Base-by-base conservation (phyloP, 1,140 invertebrate species). In the Aphis craccivora region DNA sequence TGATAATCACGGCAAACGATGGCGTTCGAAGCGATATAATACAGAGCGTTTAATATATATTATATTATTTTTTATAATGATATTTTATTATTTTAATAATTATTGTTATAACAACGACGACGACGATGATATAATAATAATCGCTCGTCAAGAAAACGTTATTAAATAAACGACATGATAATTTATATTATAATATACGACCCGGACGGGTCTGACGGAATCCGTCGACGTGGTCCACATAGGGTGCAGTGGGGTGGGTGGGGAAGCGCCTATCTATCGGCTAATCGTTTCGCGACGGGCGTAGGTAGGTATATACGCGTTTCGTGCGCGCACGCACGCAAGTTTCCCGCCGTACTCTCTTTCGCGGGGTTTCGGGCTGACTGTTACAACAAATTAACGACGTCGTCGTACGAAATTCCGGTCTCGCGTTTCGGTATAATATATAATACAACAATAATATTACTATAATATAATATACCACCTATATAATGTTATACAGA, bases 291-390 rank as follows among this genome's bases (percentile, higher is more conserved):
- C 30, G 60, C 60, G 60, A 76, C 60, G 60, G 60, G 30, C 60
- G 60, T 76, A 76, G 60, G 60, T 76, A 76, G 60, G 60, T 76
- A 76, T 76, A 76, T 60, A 76, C 60, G 60, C 60, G n/a, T 76
- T 76, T 76, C 60, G 60, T 76, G 60, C 30, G 30, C 60, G 60
- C 60, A 76, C 60, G 30, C 60, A 76, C 60, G n/a, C 60, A n/a
- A 76, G 30, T 76, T 76, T 76, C 30, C 14, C 30, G 60, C 30
- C 30, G 60, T n/a, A 40, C 37, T 40, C 60, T n/a, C 30, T 76
- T 76, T 76, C 60, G 60, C 60, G 60, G 60, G 60, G 11, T 67
- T 14, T 67, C 60, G 30, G 60, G 30, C 60, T 30, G 60, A 76
- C 60, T 76, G 60, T n/a, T 76, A 76, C 18, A 76, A 76, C 60